Conservation (phyloP, 2,888 invertebrate species). For the Deilephila elpenor region DNA sequence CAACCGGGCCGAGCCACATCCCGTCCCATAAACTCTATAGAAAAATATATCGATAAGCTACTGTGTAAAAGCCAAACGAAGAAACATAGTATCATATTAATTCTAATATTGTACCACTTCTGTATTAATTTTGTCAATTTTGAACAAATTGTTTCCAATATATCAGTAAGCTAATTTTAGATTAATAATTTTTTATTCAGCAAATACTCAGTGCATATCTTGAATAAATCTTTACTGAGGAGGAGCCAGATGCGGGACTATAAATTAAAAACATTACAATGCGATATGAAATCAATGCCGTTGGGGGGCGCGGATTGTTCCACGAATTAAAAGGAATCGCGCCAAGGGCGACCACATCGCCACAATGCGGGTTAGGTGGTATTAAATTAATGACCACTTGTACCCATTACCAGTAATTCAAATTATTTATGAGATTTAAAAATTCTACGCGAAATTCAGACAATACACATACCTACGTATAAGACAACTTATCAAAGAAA, state of each 20-base stretch:
- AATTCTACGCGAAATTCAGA: background rate
- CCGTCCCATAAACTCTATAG: too few species aligned
- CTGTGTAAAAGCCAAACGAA: too few species aligned
- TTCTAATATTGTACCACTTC: too few species aligned
- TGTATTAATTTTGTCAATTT: too few species aligned
- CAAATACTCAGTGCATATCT: background rate
- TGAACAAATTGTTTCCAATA: too few species aligned
- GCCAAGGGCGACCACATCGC: background rate
- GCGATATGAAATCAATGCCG: background rate
- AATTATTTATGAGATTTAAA: background rate
- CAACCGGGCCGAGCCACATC: too few species aligned
- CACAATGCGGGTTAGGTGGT: conserved; percentile 13
- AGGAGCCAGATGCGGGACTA: background rate
- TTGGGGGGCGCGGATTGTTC: conserved; percentile 15
- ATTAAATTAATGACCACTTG: background rate
- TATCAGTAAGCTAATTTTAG: too few species aligned
- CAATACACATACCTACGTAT: background rate
- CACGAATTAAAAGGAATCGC: conserved; percentile 20
- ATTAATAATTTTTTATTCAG: background rate
- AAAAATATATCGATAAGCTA: too few species aligned
- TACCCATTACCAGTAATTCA: background rate
- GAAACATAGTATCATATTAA: too few species aligned
- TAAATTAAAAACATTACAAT: conserved; percentile 13
- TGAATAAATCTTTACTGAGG: background rate
- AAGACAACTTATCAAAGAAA: background rate